Percentiles rank a stretch among this genome's conserved stretches.
These are phyloP conservation scores for Tipula unca DNA, from an alignment of 2,888 invertebrate genomes.

Conservation along the genomic window DNA sequence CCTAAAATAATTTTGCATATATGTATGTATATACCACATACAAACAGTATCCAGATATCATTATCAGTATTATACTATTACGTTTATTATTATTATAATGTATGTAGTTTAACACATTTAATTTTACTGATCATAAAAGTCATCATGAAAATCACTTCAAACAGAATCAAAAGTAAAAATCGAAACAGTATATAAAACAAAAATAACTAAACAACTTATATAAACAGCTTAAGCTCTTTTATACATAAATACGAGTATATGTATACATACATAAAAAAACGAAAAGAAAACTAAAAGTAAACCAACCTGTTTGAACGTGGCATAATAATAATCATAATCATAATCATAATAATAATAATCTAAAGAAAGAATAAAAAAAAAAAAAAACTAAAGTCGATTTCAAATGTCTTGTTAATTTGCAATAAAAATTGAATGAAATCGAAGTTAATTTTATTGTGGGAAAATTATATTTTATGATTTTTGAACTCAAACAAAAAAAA, in stretches of 20 bases:
- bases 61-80: not conserved
- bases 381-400: conserved; percentile 1
- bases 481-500: not conserved
- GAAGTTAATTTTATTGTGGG: conserved; percentile 15
- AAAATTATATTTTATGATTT: not conserved
- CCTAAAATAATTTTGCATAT: too few species aligned
- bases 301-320: conserved; percentile 18
- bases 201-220: not conserved
- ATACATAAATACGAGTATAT: not conserved
- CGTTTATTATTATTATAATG: not conserved
- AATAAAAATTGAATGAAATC: not conserved
- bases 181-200: not conserved
- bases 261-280: too few species aligned
- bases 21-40: not conserved
- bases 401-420: conserved; percentile 19
- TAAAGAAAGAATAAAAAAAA: not conserved
- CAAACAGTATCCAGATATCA: not conserved
- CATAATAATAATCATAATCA: conserved; percentile 19
- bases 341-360: conserved; percentile 16
- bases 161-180: not conserved
- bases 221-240: not conserved
- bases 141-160: conserved; percentile 14
- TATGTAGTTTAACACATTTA: not conserved
- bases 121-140: not conserved
- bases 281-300: conserved; percentile 14